Evolutionary conservation across 2,113 vertebrate species (phyloP).

Genomic region (Sinocyclocheilus anophthalmus): DNA sequence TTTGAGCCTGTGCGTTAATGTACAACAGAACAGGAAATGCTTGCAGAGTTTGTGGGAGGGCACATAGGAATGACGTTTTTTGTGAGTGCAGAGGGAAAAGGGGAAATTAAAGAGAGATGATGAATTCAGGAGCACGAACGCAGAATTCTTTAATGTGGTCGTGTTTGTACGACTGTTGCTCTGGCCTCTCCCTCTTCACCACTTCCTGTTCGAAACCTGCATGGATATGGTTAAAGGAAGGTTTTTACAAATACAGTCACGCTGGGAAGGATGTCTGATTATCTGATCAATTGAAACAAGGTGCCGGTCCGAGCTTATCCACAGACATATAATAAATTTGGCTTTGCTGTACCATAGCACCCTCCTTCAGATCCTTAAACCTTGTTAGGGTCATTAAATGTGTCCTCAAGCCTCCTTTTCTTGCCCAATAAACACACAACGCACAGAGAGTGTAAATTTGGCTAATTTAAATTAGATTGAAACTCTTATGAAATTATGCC

Average conservation of each 20-base stretch:
- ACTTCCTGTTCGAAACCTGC: slow-evolving; percentile 20
- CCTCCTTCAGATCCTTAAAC: slow-evolving; percentile 14
- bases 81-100: slow-evolving; percentile 23
- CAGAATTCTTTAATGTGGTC: not conserved
- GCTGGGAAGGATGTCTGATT: slow-evolving; percentile 4
- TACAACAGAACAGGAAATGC: slow-evolving; percentile 64
- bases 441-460: not conserved
- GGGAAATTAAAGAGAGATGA: slow-evolving; percentile 33
- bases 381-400: slow-evolving; percentile 11
- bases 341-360: not conserved
- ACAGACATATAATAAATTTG: not conserved
- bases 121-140: not conserved
- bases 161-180: not conserved
- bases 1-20: slow-evolving; percentile 55
- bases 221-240: not conserved
- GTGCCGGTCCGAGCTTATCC: not conserved
- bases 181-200: not conserved
- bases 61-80: slow-evolving; percentile 32
- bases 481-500: not conserved
- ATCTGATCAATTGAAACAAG: slow-evolving; percentile 1
- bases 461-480: slow-evolving; percentile 12
- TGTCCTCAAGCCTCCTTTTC: not conserved
- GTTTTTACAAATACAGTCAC: not conserved
- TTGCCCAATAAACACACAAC: not conserved
- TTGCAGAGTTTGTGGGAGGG: slow-evolving; percentile 54